Conservation (phyloP, 2,888 invertebrate species). For the Anodontia alba region DNA sequence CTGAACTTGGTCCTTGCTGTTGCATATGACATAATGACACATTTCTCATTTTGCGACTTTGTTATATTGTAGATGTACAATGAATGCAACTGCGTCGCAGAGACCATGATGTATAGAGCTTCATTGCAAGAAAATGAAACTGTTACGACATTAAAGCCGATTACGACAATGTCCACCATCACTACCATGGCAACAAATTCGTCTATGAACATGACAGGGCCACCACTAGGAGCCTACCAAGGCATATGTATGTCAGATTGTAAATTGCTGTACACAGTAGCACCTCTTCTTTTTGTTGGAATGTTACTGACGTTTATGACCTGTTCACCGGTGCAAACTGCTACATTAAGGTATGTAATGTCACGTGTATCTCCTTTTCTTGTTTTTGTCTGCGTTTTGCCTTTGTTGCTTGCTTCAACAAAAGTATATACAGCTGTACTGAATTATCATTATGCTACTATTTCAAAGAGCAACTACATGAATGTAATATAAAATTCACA, state of each 20-base stretch:
- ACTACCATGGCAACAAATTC: conserved; percentile 1
- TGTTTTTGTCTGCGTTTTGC: background rate
- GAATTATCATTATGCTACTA: too few species aligned
- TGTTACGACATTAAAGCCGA: background rate
- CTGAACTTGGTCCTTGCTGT: too few species aligned
- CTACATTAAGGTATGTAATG: conserved; percentile 65
- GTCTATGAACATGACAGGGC: conserved; percentile 34
- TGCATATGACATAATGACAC: too few species aligned
- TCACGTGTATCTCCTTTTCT: too few species aligned
- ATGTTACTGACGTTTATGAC: conserved; percentile 69
- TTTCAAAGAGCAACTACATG: too few species aligned
- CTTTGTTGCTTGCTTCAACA: too few species aligned
- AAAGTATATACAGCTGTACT: too few species aligned
- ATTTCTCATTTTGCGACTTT: background rate
- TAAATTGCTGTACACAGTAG: conserved; percentile 63
- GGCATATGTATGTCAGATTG: conserved; percentile 67
- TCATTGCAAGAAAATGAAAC: conserved; percentile 1
- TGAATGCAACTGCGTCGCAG: conserved; percentile 60
- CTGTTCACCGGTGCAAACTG: conserved; percentile 68
- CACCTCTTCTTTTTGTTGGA: conserved; percentile 65
- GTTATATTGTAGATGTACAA: conserved; percentile 60
- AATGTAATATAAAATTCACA: too few species aligned
- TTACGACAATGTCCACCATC: conserved; percentile 14
- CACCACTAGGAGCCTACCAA: conserved; percentile 59
- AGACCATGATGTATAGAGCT: conserved; percentile 34